Conservation (phyloP, 2,797 vertebrate genomes). For the Hippoglossus hippoglossus region DNA sequence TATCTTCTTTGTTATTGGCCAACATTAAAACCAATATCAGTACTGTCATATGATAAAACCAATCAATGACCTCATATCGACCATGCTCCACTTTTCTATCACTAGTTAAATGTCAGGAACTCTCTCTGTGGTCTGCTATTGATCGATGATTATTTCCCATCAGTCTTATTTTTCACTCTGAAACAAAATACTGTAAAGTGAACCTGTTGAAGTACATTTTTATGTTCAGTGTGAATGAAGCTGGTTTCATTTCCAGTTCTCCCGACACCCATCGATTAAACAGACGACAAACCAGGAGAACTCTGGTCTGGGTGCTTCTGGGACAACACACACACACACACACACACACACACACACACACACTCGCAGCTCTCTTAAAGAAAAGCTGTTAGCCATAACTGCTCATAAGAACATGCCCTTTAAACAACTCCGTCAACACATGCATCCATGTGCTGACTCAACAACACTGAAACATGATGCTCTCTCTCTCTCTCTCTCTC, state of each 20-base stretch:
- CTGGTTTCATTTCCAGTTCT: neutral
- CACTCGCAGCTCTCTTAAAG: neutral
- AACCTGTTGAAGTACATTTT: slow-evolving; percentile 6
- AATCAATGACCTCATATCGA: no score
- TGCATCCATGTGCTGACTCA: slow-evolving; percentile 76
- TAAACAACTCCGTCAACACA: slow-evolving; percentile 67
- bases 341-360: neutral
- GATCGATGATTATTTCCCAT: no score
- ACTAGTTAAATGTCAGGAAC: no score
- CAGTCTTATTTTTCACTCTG: neutral
- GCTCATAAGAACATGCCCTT: slow-evolving; percentile 36
- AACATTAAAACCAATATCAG: no score
- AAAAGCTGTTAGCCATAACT: slow-evolving; percentile 17
- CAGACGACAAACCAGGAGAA: neutral
- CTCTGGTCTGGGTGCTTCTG: neutral
- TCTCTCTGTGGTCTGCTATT: no score
- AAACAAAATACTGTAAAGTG: neutral
- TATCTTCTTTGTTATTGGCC: no score
- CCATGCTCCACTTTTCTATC: no score
- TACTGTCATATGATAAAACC: no score
- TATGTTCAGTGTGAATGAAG: no score
- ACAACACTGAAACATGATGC: slow-evolving; percentile 74
- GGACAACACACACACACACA: neutral
- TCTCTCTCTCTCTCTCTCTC: slow-evolving; percentile 11
- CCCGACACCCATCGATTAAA: neutral